Conservation (phyloP, 2,113 vertebrate genomes). For the Podilymbus podiceps region DNA sequence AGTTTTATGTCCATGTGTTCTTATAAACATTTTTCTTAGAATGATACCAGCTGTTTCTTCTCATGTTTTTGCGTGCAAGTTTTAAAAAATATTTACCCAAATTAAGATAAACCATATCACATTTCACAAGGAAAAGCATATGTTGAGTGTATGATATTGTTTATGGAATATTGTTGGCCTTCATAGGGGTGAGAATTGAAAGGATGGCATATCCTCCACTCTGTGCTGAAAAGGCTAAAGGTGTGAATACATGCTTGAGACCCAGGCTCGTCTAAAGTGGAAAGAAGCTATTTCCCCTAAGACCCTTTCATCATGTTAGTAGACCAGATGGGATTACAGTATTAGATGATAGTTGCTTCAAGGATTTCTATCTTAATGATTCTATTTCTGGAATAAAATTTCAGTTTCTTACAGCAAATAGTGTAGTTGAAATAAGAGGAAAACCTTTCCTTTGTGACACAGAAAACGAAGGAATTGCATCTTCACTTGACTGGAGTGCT, state of each 20-base stretch:
- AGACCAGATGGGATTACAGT: neutral
- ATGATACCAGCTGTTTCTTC: neutral
- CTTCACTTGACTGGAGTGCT: neutral
- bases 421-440: neutral
- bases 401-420: neutral
- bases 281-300: neutral
- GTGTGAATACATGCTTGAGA: neutral
- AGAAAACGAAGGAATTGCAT: neutral
- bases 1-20: neutral
- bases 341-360: neutral
- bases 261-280: accelerated
- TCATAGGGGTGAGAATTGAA: neutral
- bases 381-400: neutral
- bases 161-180: neutral
- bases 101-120: neutral
- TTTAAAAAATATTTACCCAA: neutral
- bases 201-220: neutral
- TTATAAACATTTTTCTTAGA: neutral
- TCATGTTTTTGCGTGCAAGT: neutral
- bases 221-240: neutral
- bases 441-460: neutral
- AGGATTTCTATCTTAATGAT: neutral
- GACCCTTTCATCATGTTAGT: neutral
- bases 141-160: neutral
- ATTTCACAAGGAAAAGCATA: neutral